Evolutionary conservation across 2,888 invertebrate species (phyloP), one percentile per base, ranked within the genome.

Genomic region (Fragum sueziense): DNA sequence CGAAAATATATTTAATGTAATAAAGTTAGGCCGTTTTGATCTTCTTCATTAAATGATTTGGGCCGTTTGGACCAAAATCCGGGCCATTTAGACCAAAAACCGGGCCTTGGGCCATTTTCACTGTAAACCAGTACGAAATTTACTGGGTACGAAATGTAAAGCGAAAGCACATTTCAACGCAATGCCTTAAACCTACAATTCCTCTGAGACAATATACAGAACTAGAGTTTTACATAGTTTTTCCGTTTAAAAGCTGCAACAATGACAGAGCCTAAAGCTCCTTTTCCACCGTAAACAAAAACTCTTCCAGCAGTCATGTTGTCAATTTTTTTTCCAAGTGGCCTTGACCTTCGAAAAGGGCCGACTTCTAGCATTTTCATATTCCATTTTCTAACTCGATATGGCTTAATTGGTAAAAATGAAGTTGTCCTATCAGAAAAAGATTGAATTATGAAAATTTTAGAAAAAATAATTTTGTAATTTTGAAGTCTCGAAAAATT

Each of bases 261-360:
- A 92, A 97, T 96, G 59, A 96, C 96, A 2, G 97, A 96, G 67
- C 99, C 99, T 72, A 99, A 95, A 67, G 99, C 99, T 80, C 99
- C 99, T 93, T 96, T 96, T 54, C 99, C 99, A 77, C 99, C 99
- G 93, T 99, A 99, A 87, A 99, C 95, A 79, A 99, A 94, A 83
- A 99, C 94, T 86, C 93, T 86, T 57, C 88, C 87, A 65, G 81
- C 78, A 57, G 65, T 25, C 65, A 65, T 65, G 61, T 65, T 65
- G 65, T 1, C 22, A 65, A 65, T 20, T 65, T 37, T 6, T 6
- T 52, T 3, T 7, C 22, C 7, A 27, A 33, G n/a, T 62, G 33
- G 31, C 33, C 62, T 33, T 33, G 62, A 34, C 20, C 62, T 14
- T 59, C 7, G 37, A 37, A 37, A 37, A 37, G 14, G 6, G 14